Conservation (phyloP, 2,113 vertebrate species). For the Arizona elegans region DNA sequence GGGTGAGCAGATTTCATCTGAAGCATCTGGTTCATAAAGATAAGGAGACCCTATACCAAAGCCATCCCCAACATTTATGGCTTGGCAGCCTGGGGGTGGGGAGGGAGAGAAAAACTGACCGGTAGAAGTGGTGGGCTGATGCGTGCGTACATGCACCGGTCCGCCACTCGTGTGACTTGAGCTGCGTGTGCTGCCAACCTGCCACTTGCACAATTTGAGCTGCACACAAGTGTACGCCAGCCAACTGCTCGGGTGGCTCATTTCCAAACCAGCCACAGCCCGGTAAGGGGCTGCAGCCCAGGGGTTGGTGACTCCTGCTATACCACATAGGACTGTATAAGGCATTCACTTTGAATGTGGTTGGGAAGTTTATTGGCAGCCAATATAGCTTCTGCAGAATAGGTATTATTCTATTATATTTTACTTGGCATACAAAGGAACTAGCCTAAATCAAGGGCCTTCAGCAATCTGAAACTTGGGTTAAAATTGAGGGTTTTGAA, state of each 20-base stretch:
- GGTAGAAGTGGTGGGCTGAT: not conserved
- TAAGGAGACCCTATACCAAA: not conserved
- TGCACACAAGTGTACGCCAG: rapidly evolving
- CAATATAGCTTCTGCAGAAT: not conserved
- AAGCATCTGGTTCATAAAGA: not conserved
- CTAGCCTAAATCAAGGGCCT: not conserved
- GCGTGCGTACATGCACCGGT: not conserved
- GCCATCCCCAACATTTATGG: not conserved
- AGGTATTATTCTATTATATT: not conserved
- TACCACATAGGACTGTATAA: not conserved
- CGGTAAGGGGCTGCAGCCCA: not conserved
- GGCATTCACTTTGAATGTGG: not conserved
- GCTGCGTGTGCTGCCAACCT: not conserved
- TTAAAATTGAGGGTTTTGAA: not conserved
- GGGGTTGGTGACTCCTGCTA: not conserved
- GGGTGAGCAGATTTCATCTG: not conserved
- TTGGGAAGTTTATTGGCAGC: not conserved
- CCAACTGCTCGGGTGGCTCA: not conserved
- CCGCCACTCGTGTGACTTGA: not conserved
- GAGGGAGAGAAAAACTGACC: not conserved
- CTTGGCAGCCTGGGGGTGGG: not conserved
- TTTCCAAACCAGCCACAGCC: not conserved
- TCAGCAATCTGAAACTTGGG: not conserved
- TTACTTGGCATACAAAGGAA: not conserved
- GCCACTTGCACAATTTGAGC: not conserved